Evolutionary conservation across 2,113 vertebrate genomes (phyloP).

Genomic region (Galeopterus variegatus): DNA sequence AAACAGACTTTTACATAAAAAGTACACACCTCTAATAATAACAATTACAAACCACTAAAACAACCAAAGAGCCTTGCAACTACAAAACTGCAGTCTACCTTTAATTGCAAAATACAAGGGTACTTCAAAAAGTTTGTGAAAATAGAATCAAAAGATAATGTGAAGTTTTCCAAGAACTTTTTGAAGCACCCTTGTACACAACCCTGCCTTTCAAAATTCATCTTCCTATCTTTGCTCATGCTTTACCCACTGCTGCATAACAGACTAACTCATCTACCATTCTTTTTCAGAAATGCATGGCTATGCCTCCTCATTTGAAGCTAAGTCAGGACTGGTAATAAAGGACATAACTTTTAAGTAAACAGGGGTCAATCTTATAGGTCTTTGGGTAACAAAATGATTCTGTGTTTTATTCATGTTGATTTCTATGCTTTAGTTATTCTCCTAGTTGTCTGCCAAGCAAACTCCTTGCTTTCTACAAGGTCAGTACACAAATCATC

Average conservation of each 20-base stretch:
- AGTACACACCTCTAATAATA: not conserved
- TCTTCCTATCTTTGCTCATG: not conserved
- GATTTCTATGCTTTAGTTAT: not conserved
- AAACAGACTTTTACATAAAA: constrained; percentile 42
- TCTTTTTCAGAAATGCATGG: not conserved
- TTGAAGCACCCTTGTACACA: not conserved
- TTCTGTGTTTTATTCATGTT: constrained; percentile 3
- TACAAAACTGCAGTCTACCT: not conserved
- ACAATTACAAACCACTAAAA: constrained; percentile 35
- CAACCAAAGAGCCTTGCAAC: not conserved
- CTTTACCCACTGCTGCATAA: not conserved
- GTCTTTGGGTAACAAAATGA: not conserved
- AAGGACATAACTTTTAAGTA: constrained; percentile 10
- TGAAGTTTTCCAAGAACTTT: too few relatives aligned
- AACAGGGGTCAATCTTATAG: not conserved
- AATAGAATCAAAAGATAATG: too few relatives aligned
- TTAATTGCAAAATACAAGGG: constrained; percentile 30
- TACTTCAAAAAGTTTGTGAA: too few relatives aligned
- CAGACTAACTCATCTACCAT: not conserved
- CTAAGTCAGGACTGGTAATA: not conserved
- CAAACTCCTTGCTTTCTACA: constrained; percentile 15
- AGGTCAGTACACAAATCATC: constrained; percentile 8
- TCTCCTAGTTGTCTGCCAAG: not conserved
- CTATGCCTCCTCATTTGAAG: constrained; percentile 16
- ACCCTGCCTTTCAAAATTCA: constrained; percentile 43